These are phyloP conservation scores for Caligus rogercresseyi DNA, from an alignment of 1,140 invertebrate species.

Conservation along the genomic window DNA sequence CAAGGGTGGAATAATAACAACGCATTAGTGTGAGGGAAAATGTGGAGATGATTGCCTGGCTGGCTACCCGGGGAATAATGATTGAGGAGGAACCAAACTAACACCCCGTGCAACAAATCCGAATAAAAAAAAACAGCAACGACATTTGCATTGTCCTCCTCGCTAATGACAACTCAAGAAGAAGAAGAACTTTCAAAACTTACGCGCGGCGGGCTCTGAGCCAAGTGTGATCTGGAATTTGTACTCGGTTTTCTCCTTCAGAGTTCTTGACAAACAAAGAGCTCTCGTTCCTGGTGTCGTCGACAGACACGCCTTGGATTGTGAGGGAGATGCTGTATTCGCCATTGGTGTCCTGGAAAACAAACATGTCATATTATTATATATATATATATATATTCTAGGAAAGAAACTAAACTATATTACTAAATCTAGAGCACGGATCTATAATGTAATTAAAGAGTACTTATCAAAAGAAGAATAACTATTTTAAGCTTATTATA, in stretches of 20 bases:
- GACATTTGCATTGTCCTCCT: neutral
- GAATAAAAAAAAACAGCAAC: neutral
- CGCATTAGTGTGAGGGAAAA: neutral
- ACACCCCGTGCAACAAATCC: neutral
- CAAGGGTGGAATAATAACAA: neutral
- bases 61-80: neutral
- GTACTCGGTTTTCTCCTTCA: conserved; percentile 6
- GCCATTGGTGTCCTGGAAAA: neutral
- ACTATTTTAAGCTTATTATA: no score
- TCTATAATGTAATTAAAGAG: no score
- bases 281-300: neutral
- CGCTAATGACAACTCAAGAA: no score
- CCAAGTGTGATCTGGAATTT: neutral
- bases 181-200: no score
- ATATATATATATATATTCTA: no score
- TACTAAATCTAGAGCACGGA: no score
- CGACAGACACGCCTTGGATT: neutral
- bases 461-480: no score
- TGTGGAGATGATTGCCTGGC: no score
- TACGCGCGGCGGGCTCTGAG: conserved; percentile 1
- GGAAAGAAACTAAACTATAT: no score
- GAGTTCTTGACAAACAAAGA: neutral
- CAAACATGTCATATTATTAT: no score
- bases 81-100: neutral
- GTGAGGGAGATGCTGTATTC: neutral